Conservation (phyloP, 2,113 vertebrate species). For the Notiomystis cincta region DNA sequence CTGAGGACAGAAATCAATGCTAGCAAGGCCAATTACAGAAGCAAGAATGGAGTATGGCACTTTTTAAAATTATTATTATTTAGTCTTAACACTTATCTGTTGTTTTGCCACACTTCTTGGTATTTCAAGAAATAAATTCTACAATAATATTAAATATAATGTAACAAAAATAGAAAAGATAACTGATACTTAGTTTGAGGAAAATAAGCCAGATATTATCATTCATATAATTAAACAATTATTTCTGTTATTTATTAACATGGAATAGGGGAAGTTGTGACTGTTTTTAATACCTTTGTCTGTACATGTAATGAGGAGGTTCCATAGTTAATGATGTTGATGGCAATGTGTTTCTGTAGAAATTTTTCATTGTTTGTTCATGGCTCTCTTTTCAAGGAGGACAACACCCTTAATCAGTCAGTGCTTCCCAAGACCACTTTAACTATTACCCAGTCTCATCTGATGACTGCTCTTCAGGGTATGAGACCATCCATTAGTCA, state of each 20-base stretch:
- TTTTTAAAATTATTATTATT: background rate
- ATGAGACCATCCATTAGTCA: constrained; percentile 85
- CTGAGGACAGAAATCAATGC: constrained; percentile 76
- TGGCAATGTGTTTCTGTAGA: background rate
- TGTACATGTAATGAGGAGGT: background rate
- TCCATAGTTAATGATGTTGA: background rate
- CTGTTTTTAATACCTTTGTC: background rate
- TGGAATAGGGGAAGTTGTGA: background rate
- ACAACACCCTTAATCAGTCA: constrained; percentile 59
- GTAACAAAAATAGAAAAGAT: background rate
- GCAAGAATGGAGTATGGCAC: constrained; percentile 74
- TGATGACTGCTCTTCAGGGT: constrained; percentile 77
- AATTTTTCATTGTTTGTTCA: background rate
- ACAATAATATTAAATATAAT: background rate
- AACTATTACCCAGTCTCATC: constrained; percentile 77
- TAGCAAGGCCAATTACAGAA: constrained; percentile 80
- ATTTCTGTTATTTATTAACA: background rate
- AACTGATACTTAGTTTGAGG: background rate
- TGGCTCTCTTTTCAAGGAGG: constrained; percentile 72
- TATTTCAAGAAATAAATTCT: background rate
- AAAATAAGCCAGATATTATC: background rate
- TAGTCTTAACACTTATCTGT: background rate
- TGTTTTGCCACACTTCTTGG: background rate
- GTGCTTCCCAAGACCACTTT: constrained; percentile 67
- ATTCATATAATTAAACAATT: background rate